Percentiles rank a stretch among this genome's conserved stretches.
These are phyloP conservation scores for Eulemur mongoz DNA, from an alignment of 2,797 vertebrate genomes.

Conservation along the genomic window DNA sequence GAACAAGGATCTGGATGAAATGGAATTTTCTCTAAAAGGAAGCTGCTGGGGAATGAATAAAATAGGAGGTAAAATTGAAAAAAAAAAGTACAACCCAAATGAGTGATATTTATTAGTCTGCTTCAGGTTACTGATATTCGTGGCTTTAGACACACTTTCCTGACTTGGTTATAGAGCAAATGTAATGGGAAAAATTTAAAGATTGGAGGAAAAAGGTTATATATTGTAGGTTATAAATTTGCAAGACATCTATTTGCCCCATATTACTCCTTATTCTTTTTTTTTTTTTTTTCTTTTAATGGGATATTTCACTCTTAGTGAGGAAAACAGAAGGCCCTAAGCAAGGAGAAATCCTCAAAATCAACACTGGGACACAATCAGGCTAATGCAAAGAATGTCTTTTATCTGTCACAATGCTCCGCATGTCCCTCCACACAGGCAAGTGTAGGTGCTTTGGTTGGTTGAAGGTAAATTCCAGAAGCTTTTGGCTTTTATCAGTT, in stretches of 20 bases:
- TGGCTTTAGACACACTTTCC: neutral
- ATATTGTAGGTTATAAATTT: neutral
- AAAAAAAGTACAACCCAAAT: neutral
- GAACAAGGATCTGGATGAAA: neutral
- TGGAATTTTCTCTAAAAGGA: neutral
- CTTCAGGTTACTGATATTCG: neutral
- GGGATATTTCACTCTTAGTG: neutral
- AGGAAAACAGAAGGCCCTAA: neutral
- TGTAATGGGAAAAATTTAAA: neutral
- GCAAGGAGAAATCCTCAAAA: neutral
- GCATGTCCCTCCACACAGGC: accelerated
- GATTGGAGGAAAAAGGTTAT: neutral
- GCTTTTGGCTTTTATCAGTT: accelerated
- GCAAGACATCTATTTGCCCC: neutral
- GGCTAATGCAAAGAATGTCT: neutral
- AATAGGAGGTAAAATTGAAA: neutral
- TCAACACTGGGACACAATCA: neutral
- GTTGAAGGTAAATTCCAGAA: neutral
- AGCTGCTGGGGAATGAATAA: neutral
- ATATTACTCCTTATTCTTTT: too few relatives aligned
- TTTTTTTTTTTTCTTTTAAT: neutral
- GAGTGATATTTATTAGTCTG: conserved; percentile 47
- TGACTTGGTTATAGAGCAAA: neutral
- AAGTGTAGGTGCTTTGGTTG: neutral
- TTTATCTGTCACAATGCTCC: accelerated